A percentile compares a stretch with the other conserved stretches of the same genome.
Conservation (phyloP, 2,113 vertebrate species). For the Austrofundulus limnaeus region DNA sequence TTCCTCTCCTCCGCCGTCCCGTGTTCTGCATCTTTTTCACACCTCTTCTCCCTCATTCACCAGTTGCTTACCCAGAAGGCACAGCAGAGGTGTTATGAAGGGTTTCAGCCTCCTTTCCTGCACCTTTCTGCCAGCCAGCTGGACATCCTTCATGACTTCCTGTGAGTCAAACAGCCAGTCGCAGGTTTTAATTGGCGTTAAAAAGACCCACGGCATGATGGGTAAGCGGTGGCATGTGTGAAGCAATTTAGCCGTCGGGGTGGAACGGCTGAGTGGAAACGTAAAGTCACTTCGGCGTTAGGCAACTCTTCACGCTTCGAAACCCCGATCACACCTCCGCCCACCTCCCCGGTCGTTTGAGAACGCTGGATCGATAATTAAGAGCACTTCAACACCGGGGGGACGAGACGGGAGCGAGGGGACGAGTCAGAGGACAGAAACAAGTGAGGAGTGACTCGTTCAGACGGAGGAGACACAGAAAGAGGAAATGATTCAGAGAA, state of each 20-base stretch:
- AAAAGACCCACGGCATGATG: constrained; percentile 14
- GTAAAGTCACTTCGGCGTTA: constrained; percentile 25
- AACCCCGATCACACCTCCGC: background rate
- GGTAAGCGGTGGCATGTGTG: background rate
- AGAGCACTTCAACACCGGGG: background rate
- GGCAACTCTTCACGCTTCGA: constrained; percentile 9
- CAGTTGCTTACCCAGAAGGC: constrained; percentile 18
- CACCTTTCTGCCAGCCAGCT: constrained; percentile 37
- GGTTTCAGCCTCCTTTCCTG: constrained; percentile 7
- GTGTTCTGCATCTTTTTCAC: constrained; percentile 13
- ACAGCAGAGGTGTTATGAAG: constrained; percentile 35
- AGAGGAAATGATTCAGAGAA: background rate
- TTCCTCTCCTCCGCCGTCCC: constrained; percentile 9
- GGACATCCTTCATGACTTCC: constrained; percentile 32
- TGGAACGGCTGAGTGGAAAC: constrained; percentile 21
- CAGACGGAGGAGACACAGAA: background rate
- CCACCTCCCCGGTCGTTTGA: background rate
- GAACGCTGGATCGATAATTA: constrained; percentile 18
- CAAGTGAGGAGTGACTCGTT: background rate
- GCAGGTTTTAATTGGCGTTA: constrained; percentile 3
- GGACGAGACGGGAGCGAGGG: background rate
- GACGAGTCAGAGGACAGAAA: background rate
- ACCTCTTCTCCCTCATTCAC: constrained; percentile 5
- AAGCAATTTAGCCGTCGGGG: constrained; percentile 7
- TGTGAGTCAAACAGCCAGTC: constrained; percentile 36